A percentile compares a stretch with the other conserved stretches of the same genome.
phyloP scores from a whole-genome alignment of 1,140 invertebrate genomes.

The Polyergus mexicanus region DNA sequence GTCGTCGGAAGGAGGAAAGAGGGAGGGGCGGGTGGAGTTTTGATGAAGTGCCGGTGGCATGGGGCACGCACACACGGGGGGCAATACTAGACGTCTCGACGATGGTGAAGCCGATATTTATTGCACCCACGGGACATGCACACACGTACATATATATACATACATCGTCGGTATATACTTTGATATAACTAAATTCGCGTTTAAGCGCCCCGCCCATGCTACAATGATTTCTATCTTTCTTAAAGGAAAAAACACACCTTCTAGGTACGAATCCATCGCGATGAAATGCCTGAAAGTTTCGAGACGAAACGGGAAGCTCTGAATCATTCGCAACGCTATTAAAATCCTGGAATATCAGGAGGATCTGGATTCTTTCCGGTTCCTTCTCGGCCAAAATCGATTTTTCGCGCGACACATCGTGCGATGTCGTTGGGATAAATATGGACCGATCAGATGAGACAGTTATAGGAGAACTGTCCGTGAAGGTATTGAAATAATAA shows the following conservation, averaged over 20 bases:
- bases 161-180: slow-evolving; percentile 58
- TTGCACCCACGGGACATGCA: slow-evolving; percentile 74
- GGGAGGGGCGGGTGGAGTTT: slow-evolving; percentile 28
- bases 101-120: slow-evolving; percentile 79
- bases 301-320: slow-evolving; percentile 23
- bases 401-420: slow-evolving; percentile 4
- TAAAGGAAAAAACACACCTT: slow-evolving; percentile 30
- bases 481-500: neutral
- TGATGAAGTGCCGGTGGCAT: slow-evolving; percentile 70
- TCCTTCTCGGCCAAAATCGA: slow-evolving; percentile 30
- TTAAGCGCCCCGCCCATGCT: slow-evolving; percentile 73
- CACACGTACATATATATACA: neutral
- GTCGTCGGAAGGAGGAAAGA: slow-evolving; percentile 3
- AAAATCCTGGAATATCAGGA: slow-evolving; percentile 64
- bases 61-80: slow-evolving; percentile 57
- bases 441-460: neutral
- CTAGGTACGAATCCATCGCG: neutral
- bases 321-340: slow-evolving; percentile 68
- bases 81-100: slow-evolving; percentile 77
- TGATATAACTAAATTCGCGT: slow-evolving; percentile 83
- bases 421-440: neutral
- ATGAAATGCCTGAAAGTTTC: neutral
- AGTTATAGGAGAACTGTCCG: neutral
- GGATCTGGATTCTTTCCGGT: neutral
- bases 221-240: slow-evolving; percentile 65